A percentile compares a stretch with the other conserved stretches of the same genome.
These are phyloP conservation scores for Scolopax bukidnonensis DNA, from an alignment of 2,797 vertebrate species.

Conservation along the genomic window DNA sequence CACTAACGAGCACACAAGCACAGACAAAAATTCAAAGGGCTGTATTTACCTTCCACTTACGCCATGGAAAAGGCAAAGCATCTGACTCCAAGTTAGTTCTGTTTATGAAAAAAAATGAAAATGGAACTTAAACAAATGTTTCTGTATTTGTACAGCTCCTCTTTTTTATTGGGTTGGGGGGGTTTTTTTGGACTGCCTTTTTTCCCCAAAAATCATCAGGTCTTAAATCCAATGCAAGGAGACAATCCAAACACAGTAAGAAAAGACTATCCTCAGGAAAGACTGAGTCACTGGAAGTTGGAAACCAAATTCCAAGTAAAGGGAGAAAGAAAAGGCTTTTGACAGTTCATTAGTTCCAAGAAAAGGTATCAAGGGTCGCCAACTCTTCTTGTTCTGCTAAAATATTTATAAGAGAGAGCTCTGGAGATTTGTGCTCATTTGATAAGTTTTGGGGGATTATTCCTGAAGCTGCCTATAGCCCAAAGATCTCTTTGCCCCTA, in stretches of 20 bases:
- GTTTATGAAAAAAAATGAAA: background rate
- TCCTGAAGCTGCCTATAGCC: background rate
- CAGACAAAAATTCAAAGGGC: background rate
- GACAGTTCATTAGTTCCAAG: background rate
- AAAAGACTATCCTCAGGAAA: background rate
- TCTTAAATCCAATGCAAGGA: background rate
- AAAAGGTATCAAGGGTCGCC: background rate
- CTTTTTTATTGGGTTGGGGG: background rate
- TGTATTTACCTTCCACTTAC: background rate
- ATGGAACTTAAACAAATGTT: background rate
- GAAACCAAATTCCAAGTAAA: background rate
- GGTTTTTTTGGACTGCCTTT: background rate
- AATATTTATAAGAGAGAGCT: background rate
- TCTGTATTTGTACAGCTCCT: background rate
- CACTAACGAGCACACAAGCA: background rate
- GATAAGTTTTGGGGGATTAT: background rate
- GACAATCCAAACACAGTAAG: background rate
- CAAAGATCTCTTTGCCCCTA: background rate
- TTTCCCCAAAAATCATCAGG: accelerated
- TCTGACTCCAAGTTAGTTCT: background rate
- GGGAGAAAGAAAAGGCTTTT: background rate
- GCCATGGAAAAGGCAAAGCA: background rate
- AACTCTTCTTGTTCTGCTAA: background rate
- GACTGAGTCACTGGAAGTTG: background rate
- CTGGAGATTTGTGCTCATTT: background rate